phyloP scores from a whole-genome alignment of 2,888 invertebrate genomes.

The Gandaritis pyraliata region DNA sequence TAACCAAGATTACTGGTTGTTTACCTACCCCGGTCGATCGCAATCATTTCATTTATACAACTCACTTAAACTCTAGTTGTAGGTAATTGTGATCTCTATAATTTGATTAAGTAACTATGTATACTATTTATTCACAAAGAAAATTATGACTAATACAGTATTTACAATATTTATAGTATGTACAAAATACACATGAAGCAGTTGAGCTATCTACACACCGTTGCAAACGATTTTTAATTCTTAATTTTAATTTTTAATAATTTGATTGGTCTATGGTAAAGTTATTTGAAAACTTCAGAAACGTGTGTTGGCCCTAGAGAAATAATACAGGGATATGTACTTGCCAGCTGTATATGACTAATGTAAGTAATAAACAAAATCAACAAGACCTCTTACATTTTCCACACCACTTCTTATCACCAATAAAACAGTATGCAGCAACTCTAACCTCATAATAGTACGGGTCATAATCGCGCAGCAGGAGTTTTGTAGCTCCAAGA shows the following conservation, averaged over 20 bases:
- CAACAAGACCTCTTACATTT: constrained; percentile 44
- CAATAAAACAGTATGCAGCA: constrained; percentile 53
- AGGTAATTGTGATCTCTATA: no score
- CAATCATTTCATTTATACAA: no score
- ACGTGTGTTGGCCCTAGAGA: background rate
- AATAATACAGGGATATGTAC: constrained; percentile 3
- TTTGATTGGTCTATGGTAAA: background rate
- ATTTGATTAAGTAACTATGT: no score
- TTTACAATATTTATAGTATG: no score
- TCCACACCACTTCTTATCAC: constrained; percentile 43
- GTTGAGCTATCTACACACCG: no score
- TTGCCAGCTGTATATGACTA: constrained; percentile 23
- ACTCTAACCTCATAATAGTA: constrained; percentile 45
- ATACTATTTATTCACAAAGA: no score
- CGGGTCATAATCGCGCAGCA: constrained; percentile 59
- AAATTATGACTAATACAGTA: no score
- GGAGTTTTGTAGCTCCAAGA: constrained; percentile 31
- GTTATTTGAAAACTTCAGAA: background rate
- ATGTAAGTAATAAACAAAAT: constrained; percentile 41
- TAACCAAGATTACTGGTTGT: no score
- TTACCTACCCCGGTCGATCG: no score
- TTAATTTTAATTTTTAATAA: background rate
- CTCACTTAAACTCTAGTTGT: no score
- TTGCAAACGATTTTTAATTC: no score
- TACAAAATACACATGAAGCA: no score